These are phyloP conservation scores for Aphelocoma californica DNA, from an alignment of 2,797 vertebrate genomes.

Conservation along the genomic window DNA sequence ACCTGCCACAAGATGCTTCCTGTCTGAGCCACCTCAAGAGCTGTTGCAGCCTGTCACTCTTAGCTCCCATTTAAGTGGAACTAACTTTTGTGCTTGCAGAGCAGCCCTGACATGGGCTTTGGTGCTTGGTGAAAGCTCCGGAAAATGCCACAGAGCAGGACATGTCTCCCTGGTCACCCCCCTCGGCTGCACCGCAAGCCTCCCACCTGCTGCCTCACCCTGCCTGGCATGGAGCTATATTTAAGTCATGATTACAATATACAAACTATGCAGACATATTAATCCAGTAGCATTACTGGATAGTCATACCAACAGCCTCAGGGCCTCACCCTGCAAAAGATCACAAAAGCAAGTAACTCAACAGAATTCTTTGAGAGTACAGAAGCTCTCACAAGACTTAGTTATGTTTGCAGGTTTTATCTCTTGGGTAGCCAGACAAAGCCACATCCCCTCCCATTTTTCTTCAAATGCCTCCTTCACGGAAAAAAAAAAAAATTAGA, in stretches of 20 bases:
- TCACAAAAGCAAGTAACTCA: not conserved
- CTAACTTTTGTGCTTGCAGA: not conserved
- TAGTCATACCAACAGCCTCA: not conserved
- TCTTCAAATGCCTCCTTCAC: not conserved
- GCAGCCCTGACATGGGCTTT: not conserved
- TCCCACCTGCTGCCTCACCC: not conserved
- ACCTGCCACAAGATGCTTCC: not conserved
- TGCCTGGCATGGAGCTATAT: not conserved
- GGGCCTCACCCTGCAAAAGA: not conserved
- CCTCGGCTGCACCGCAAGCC: not conserved
- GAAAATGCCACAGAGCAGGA: not conserved
- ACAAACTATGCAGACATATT: not conserved
- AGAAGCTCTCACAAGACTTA: not conserved
- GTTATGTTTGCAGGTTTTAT: not conserved
- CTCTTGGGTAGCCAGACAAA: not conserved
- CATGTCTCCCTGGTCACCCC: not conserved
- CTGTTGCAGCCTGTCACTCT: not conserved
- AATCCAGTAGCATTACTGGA: not conserved
- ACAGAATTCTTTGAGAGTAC: not conserved
- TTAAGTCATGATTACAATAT: not conserved
- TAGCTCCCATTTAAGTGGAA: not conserved
- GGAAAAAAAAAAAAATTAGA: not conserved
- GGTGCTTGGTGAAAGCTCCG: not conserved
- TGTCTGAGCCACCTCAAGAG: not conserved
- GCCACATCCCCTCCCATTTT: accelerated